Conservation (phyloP, 1,140 invertebrate genomes). For the Hesperophylax magnus region DNA sequence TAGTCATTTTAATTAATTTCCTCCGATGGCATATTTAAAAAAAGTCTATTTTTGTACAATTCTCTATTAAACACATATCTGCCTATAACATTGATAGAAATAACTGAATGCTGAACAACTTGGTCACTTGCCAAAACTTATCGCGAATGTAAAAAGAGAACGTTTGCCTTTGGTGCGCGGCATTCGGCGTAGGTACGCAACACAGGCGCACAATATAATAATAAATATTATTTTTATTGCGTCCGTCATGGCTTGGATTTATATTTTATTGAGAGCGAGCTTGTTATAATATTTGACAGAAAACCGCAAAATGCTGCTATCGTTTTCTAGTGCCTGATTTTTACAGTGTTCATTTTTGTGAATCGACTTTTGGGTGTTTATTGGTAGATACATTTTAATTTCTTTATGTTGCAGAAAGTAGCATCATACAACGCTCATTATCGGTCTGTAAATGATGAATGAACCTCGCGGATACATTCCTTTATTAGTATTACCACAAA, state of each 20-base stretch:
- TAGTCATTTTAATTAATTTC: too few species aligned
- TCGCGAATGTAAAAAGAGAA: not conserved
- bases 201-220: too few species aligned
- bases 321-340: too few species aligned
- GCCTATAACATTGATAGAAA: not conserved
- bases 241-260: conserved; percentile 4
- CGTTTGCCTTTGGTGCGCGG: conserved; percentile 14
- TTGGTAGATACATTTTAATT: too few species aligned
- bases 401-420: too few species aligned
- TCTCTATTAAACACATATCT: not conserved
- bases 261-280: not conserved
- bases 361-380: too few species aligned
- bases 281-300: conserved; percentile 15
- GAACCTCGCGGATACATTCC: too few species aligned
- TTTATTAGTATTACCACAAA: too few species aligned
- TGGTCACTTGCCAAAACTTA: conserved; percentile 28
- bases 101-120: not conserved
- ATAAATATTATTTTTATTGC: conserved; percentile 7
- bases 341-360: too few species aligned
- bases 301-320: conserved; percentile 12
- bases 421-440: too few species aligned
- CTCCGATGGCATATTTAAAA: too few species aligned
- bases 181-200: not conserved
- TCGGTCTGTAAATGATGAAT: too few species aligned
- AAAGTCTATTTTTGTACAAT: conserved; percentile 1